Evolutionary conservation across 2,888 invertebrate species (phyloP).

Genomic region (Melipona bicolor): DNA sequence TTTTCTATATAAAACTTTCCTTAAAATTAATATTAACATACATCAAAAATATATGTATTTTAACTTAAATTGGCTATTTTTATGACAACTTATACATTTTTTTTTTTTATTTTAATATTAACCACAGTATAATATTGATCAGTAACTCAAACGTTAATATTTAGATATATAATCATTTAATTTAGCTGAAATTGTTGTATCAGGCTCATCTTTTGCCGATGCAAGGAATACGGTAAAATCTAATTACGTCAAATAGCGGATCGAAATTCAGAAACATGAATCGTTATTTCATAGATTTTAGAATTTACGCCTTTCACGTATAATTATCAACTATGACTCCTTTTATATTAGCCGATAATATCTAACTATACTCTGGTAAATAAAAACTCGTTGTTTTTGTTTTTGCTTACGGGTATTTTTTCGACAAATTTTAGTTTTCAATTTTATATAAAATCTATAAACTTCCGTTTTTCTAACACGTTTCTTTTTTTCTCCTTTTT

Average conservation of each 20-base stretch:
- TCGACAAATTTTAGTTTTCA: constrained; percentile 13
- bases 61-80: not conserved
- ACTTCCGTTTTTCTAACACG: constrained; percentile 3
- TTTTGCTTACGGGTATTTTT: constrained; percentile 7
- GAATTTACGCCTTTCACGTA: constrained; percentile 8
- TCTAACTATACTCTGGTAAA: constrained; percentile 10
- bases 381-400: constrained; percentile 22
- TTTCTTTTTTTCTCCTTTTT: not conserved
- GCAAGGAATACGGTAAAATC: not conserved
- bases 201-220: not conserved
- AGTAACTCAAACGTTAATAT: not conserved
- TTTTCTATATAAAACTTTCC: constrained; percentile 6
- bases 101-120: not conserved
- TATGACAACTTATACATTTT: not conserved
- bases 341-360: constrained; percentile 23
- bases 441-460: constrained; percentile 43
- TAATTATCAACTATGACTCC: constrained; percentile 2
- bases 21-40: constrained; percentile 17
- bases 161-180: not conserved
- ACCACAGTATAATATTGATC: not conserved
- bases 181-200: not conserved
- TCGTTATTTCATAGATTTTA: not conserved
- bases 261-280: not conserved
- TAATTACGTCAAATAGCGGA: not conserved
- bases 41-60: not conserved